Evolutionary conservation across 2,888 invertebrate species (phyloP), one percentile per base, ranked within the genome.

Genomic region (Thyatira batis): DNA sequence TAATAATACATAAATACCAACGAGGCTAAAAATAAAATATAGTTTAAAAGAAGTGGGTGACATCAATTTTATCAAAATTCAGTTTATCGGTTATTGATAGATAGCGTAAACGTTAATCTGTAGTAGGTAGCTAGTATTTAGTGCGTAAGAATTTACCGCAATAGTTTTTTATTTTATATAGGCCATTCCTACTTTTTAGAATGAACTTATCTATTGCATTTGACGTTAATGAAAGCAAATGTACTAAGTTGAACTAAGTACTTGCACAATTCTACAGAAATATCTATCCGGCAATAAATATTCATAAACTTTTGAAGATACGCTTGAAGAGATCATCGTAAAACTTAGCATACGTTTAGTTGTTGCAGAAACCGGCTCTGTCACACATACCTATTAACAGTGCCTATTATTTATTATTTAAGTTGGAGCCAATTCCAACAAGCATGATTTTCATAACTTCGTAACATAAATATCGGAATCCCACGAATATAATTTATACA

Each of bases 361-460:
- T 62, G 56, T 64, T 60, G 61, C 69, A 63, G 43, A 65, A 73
- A 76, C 77, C 71, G 66, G 71, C 69, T 69, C 45, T 21, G 50
- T 49, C 53, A 53, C 39, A 43, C 39, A 67, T 63, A 63, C 51
- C 49, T 61, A 69, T 61, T 57, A 55, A 58, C n/a, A n/a, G n/a
- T 63, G 62, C 51, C 49, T 61, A 69, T 61, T 57, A 55, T 55
- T 30, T 51, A 49, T 49, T 45, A 13, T 28, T 45, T 13, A 13
- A 28, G 28, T 13, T 33, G 28, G 48, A 49, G 45, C 60, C 56
- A 57, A 60, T 54, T 57, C 43, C 50, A 60, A 53, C 45, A 49
- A 57, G 20, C 45, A 51, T 53, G 55, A 51, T 55, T 58, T 51
- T 57, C 44, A 48, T 27, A 51, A 50, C 46, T 39, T 50, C 13